These are phyloP conservation scores for Zoanthus sansibaricus DNA, from an alignment of 92 coral and sea anemone species.

Conservation along the genomic window DNA sequence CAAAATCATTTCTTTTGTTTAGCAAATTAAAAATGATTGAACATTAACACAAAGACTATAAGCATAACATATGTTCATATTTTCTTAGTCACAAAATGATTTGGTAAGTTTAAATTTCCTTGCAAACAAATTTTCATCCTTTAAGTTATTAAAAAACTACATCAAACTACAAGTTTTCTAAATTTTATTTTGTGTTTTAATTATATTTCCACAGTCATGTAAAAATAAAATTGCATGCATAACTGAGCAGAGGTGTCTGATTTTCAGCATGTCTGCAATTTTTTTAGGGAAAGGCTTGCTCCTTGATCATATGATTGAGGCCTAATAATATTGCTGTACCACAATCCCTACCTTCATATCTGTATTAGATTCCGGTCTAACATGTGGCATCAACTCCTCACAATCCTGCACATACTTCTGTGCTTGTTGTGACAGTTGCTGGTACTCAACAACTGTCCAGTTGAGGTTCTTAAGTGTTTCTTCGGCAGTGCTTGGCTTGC, in stretches of 20 bases:
- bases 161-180: not conserved
- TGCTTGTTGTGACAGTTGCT: slow-evolving; percentile 43
- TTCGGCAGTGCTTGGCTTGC: slow-evolving; percentile 60
- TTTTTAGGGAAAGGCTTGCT: not conserved
- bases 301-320: no score
- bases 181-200: not conserved
- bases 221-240: not conserved
- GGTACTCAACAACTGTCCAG: slow-evolving; percentile 57
- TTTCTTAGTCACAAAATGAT: not conserved
- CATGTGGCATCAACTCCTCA: slow-evolving; percentile 54
- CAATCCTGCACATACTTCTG: slow-evolving; percentile 33
- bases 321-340: no score
- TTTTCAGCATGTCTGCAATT: not conserved
- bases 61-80: not conserved
- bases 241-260: no score
- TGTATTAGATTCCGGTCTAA: not conserved
- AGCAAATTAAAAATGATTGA: not conserved
- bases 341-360: slow-evolving; percentile 9
- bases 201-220: not conserved
- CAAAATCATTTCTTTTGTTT: not conserved
- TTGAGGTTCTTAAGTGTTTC: slow-evolving; percentile 52
- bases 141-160: not conserved
- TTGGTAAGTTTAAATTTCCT: not conserved
- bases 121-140: not conserved
- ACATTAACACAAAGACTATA: not conserved